phyloP scores from a whole-genome alignment of 2,888 invertebrate species.

The Tetheella fluctuosa region DNA sequence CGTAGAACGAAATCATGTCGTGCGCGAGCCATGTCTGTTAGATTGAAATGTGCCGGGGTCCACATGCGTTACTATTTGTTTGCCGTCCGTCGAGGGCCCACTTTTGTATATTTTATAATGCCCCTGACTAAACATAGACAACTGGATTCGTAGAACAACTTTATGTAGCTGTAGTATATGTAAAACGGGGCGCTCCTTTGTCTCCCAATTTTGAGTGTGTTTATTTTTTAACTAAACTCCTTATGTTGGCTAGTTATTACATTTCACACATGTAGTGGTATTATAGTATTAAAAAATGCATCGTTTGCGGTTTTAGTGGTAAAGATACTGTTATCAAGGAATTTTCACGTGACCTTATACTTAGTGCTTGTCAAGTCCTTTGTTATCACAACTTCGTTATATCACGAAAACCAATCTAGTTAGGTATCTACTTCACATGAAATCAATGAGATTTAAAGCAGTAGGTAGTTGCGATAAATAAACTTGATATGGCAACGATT shows the following conservation, averaged over 20 bases:
- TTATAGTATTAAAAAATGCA: neutral
- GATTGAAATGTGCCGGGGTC: conserved; percentile 10
- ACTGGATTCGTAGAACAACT: conserved; percentile 72
- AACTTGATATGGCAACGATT: no score
- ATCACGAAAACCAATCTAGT: no score
- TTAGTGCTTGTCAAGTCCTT: no score
- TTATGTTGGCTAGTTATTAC: neutral
- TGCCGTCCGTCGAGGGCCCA: conserved; percentile 57
- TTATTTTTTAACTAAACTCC: conserved; percentile 11
- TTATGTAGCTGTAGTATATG: conserved; percentile 48
- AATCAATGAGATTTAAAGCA: no score
- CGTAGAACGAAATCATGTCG: neutral
- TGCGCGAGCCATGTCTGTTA: conserved; percentile 36
- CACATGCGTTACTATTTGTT: conserved; percentile 62
- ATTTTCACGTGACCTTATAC: neutral
- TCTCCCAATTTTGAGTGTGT: conserved; percentile 20
- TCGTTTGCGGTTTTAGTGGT: neutral
- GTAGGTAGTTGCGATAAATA: no score
- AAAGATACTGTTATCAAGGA: neutral
- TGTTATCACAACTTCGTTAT: no score
- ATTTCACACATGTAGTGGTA: conserved; percentile 11
- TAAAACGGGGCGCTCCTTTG: conserved; percentile 29
- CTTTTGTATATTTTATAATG: conserved; percentile 72
- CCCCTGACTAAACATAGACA: conserved; percentile 68
- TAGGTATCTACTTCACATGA: no score